phyloP scores from a whole-genome alignment of 2,797 vertebrate genomes.

The Catostomus latipinnis region DNA sequence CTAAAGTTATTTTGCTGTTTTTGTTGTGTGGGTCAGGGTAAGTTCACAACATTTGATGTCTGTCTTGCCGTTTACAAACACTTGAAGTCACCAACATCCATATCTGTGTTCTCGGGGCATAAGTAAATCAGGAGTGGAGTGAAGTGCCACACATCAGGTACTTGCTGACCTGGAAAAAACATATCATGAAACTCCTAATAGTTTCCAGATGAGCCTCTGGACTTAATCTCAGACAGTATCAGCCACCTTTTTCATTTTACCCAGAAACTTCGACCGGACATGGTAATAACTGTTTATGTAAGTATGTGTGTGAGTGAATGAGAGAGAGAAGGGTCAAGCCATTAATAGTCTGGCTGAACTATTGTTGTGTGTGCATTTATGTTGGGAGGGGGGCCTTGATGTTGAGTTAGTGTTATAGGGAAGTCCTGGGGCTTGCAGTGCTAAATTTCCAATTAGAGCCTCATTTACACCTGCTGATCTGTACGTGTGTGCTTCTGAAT shows the following conservation, averaged over 20 bases:
- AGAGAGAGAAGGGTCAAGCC: constrained; percentile 19
- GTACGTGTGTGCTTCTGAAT: constrained; percentile 32
- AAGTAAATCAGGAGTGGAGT: neutral
- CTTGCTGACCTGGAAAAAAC: constrained; percentile 51
- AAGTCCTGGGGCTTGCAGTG: constrained; percentile 50
- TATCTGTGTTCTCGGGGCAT: neutral
- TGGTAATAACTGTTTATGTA: constrained; percentile 34
- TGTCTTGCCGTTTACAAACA: neutral
- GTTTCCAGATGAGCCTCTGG: constrained; percentile 54
- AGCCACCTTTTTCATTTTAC: constrained; percentile 45
- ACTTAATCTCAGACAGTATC: constrained; percentile 31
- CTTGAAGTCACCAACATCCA: neutral
- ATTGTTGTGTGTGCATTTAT: constrained; percentile 37
- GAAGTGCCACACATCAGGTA: constrained; percentile 35
- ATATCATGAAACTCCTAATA: constrained; percentile 53
- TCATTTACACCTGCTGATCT: constrained; percentile 59
- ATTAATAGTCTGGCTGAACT: constrained; percentile 29
- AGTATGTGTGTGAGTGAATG: constrained; percentile 39
- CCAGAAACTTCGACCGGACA: constrained; percentile 30
- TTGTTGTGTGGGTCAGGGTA: too few species aligned
- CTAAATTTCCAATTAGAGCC: constrained; percentile 56
- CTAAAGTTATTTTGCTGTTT: too few species aligned
- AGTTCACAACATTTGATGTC: too few species aligned
- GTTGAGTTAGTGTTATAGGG: constrained; percentile 36
- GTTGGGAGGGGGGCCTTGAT: neutral